Base-by-base conservation (phyloP, 37 sponge, comb jelly and placozoan species). In the Bolinopsis microptera region DNA sequence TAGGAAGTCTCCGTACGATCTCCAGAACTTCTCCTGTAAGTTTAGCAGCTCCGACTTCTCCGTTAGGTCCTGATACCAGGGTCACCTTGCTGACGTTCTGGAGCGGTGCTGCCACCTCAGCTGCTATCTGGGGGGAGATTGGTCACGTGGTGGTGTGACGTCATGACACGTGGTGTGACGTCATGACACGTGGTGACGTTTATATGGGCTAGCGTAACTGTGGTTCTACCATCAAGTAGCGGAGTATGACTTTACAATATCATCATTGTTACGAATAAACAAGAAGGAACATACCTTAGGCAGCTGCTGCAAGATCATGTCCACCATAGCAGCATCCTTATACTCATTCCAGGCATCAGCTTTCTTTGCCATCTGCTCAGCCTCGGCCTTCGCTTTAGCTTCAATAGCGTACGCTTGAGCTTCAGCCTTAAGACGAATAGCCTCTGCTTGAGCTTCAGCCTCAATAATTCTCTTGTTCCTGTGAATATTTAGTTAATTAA, bases 331-430 rank as follows among this genome's bases (percentile, higher is more conserved):
- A 67, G 94, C 94, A 32, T 93, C 92, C 76, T 94, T 93, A 33
- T 94, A 94, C 32, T 94, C 94, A 83, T 94, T 93, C 94, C 94
- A 94, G 24, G 94, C 94, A 13, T 94, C 94, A 24, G 94, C 94
- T 27, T 94, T 94, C 92, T 94, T 94, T n/a, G 94, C 94, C 94
- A 94, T 94, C 76, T 94, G 94, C 76, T 94, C 94, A n/a, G 94
- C 94, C 37, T 94, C 94, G 36, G 94, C 94, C 9, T 93, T 94
- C 1, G 94, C 94, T 31, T 94, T 94, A 1, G 92, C 92, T 61
- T 94, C 94, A 67, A 94, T 92, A 32, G 94, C 94, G 68, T 31
- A 94, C 13, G 94, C 92, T 32, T 93, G 70, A 28, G 94, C 94
- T 67, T 94, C 94, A 69, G 90, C 94, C 40, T 93, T 93, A 38